Conservation (phyloP, 2,888 invertebrate genomes). For the Morpho helenor region DNA sequence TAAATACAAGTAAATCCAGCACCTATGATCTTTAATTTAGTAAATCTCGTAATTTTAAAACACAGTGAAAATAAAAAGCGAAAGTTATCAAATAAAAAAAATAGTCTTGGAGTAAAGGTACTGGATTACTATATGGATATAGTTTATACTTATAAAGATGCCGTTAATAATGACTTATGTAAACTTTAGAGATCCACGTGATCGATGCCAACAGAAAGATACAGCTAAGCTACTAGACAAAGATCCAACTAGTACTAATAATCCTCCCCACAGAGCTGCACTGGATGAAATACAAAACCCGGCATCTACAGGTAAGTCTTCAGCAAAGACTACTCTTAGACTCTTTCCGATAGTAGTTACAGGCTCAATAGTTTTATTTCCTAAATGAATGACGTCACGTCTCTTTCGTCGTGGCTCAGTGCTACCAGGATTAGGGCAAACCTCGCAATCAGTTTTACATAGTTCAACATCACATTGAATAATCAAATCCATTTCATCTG, state of each 20-base stretch:
- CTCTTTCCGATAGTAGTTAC: constrained; percentile 82
- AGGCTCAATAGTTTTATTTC: constrained; percentile 76
- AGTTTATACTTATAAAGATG: neutral
- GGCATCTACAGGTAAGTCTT: constrained; percentile 76
- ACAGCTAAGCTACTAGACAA: constrained; percentile 72
- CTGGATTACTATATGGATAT: neutral
- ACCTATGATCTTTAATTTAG: too few relatives aligned
- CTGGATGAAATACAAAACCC: constrained; percentile 82
- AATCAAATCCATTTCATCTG: constrained; percentile 89
- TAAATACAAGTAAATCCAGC: too few relatives aligned
- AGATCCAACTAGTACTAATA: constrained; percentile 80
- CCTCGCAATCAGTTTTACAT: constrained; percentile 88
- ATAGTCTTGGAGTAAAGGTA: too few relatives aligned
- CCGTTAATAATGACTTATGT: constrained; percentile 29
- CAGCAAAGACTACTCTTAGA: constrained; percentile 83
- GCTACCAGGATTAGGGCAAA: constrained; percentile 84
- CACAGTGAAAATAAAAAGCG: too few relatives aligned
- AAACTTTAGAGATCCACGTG: constrained; percentile 51
- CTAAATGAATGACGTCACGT: constrained; percentile 63
- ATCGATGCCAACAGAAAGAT: constrained; percentile 64
- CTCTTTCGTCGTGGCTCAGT: constrained; percentile 68
- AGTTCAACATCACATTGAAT: constrained; percentile 90
- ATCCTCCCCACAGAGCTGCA: constrained; percentile 81
- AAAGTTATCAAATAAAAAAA: too few relatives aligned
- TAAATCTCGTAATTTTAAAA: too few relatives aligned